phyloP scores from a whole-genome alignment of 2,797 vertebrate genomes.

The Myotis myotis region DNA sequence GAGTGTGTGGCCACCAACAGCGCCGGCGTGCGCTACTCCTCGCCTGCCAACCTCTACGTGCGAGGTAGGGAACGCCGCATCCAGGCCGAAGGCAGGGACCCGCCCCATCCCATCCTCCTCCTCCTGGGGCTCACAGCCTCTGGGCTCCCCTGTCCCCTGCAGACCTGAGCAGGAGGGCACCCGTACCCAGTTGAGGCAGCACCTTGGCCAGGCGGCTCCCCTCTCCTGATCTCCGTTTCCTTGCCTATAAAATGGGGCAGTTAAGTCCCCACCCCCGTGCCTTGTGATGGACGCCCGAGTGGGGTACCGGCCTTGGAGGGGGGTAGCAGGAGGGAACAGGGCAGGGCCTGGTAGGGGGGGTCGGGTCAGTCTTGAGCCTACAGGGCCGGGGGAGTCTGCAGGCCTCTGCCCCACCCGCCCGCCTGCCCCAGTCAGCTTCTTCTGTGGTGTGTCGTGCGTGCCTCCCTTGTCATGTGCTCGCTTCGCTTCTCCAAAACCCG shows the following conservation, averaged over 20 bases:
- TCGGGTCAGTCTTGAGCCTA: slow-evolving; percentile 55
- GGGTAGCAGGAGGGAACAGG: background rate
- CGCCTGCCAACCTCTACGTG: slow-evolving; percentile 99
- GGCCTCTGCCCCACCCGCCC: slow-evolving; percentile 58
- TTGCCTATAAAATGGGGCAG: background rate
- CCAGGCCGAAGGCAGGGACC: slow-evolving; percentile 64
- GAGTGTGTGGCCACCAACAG: slow-evolving; percentile 99
- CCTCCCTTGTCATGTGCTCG: slow-evolving; percentile 67
- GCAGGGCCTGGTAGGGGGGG: background rate
- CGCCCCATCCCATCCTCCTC: background rate
- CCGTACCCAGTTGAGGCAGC: background rate
- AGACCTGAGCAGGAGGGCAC: slow-evolving; percentile 52
- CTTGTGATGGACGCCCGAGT: background rate
- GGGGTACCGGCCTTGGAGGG: background rate
- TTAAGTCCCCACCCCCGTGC: background rate
- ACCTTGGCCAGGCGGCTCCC: background rate
- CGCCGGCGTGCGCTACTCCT: slow-evolving; percentile 98
- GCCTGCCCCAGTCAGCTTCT: slow-evolving; percentile 59
- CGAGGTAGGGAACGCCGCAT: slow-evolving; percentile 96
- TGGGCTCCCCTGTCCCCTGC: slow-evolving; percentile 64
- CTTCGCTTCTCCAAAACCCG: slow-evolving; percentile 67
- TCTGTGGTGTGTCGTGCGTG: slow-evolving; percentile 72
- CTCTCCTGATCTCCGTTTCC: background rate
- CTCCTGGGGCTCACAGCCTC: slow-evolving; percentile 60
- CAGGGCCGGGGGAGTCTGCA: slow-evolving; percentile 75